phyloP scores from a whole-genome alignment of 2,113 vertebrate genomes.

The Leptodactylus fuscus region DNA sequence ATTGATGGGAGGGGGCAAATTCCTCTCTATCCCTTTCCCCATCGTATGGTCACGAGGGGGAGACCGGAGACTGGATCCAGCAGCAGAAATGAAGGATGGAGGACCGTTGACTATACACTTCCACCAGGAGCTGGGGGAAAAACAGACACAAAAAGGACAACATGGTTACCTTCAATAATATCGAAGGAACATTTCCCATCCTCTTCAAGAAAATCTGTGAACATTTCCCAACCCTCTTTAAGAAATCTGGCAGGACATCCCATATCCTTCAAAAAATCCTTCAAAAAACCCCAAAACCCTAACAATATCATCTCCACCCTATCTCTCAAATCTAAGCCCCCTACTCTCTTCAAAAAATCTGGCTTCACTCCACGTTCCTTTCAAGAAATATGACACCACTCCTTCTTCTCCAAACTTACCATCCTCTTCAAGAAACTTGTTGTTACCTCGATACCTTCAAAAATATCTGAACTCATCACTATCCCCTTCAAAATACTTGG shows the following conservation, averaged over 20 bases:
- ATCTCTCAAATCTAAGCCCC: neutral
- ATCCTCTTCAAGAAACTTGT: neutral
- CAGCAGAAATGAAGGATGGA: neutral
- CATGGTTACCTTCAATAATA: neutral
- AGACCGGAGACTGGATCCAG: slow-evolving; percentile 35
- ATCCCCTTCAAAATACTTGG: neutral
- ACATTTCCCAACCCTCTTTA: too few relatives aligned
- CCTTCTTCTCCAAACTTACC: neutral
- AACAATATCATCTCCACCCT: too few relatives aligned
- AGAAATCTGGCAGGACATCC: neutral
- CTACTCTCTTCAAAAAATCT: neutral
- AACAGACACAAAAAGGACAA: neutral
- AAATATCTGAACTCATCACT: neutral
- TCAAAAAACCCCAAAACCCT: neutral
- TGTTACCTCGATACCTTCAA: neutral
- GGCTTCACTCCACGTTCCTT: neutral
- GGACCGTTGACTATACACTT: slow-evolving; percentile 39
- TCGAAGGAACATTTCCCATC: too few relatives aligned
- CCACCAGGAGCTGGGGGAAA: slow-evolving; percentile 33
- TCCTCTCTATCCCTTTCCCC: slow-evolving; percentile 34
- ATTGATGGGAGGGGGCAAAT: neutral
- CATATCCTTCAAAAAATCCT: neutral
- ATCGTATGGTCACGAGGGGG: neutral
- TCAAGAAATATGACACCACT: neutral
- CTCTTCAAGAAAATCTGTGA: neutral